These are phyloP conservation scores for Limulus polyphemus DNA, from an alignment of 2,888 invertebrate species.

Conservation along the genomic window DNA sequence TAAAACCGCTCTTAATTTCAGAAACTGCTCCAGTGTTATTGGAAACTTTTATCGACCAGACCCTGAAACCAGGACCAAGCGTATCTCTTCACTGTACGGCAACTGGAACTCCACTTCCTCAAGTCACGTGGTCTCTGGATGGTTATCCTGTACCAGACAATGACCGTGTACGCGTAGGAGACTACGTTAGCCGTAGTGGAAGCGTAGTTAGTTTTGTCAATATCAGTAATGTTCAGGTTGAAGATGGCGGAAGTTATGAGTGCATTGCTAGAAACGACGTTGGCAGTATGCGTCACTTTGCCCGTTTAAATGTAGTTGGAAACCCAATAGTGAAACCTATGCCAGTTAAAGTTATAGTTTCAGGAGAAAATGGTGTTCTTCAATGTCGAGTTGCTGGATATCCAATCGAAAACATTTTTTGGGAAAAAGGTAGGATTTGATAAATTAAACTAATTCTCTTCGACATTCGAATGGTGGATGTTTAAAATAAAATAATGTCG, in stretches of 20 bases:
- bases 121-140: conserved; percentile 28
- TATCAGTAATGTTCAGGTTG: conserved; percentile 33
- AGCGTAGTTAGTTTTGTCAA: conserved; percentile 38
- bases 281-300: conserved; percentile 32
- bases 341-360: conserved; percentile 54
- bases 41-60: conserved; percentile 88
- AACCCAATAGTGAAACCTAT: conserved; percentile 41
- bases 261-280: conserved; percentile 36
- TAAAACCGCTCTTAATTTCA: conserved; percentile 15
- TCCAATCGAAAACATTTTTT: conserved; percentile 65
- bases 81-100: conserved; percentile 54
- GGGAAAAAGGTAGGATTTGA: conserved; percentile 52
- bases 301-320: conserved; percentile 37
- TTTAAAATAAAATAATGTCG: no score
- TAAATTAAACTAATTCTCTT: no score
- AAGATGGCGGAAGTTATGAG: conserved; percentile 36
- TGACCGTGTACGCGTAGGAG: conserved; percentile 31
- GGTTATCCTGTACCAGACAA: conserved; percentile 33
- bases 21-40: conserved; percentile 36
- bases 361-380: conserved; percentile 59
- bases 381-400: conserved; percentile 76
- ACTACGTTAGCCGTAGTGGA: conserved; percentile 33
- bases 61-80: conserved; percentile 76
- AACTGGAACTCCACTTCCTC: conserved; percentile 28
- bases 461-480: no score